Evolutionary conservation across 2,888 invertebrate genomes (phyloP).

Genomic region (Drosophila birchii): DNA sequence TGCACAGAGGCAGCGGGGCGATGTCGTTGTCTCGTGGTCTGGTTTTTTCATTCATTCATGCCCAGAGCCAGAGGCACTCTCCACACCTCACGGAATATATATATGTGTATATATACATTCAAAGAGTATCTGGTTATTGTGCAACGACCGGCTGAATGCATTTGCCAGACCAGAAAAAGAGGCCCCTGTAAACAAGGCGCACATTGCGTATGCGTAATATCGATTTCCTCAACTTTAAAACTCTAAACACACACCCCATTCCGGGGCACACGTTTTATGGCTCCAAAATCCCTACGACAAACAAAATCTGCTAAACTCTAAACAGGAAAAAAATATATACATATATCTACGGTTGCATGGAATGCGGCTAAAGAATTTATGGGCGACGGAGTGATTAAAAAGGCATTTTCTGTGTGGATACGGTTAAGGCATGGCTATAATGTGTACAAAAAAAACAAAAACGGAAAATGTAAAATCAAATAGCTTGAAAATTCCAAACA

Average conservation of each 20-base stretch:
- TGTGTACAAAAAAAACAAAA: slow-evolving; percentile 10
- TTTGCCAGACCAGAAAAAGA: slow-evolving; percentile 30
- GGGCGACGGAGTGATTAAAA: slow-evolving; percentile 40
- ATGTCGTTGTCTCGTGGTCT: slow-evolving; percentile 42
- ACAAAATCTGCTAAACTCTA: slow-evolving; percentile 30
- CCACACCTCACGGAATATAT: slow-evolving; percentile 2
- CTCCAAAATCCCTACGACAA: slow-evolving; percentile 26
- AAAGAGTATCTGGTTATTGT: slow-evolving; percentile 51
- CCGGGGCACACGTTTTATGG: not conserved
- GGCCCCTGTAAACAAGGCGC: slow-evolving; percentile 11
- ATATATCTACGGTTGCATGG: slow-evolving; percentile 5
- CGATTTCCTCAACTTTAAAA: slow-evolving; percentile 32
- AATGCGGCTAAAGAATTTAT: slow-evolving; percentile 32
- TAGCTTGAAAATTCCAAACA: slow-evolving; percentile 12
- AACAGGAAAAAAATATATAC: slow-evolving; percentile 3
- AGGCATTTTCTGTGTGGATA: slow-evolving; percentile 22
- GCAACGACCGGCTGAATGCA: slow-evolving; percentile 52
- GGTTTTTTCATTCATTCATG: slow-evolving; percentile 67
- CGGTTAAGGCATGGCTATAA: slow-evolving; percentile 1
- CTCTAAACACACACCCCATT: not conserved
- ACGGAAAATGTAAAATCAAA: slow-evolving; percentile 8
- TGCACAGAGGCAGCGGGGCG: slow-evolving; percentile 56
- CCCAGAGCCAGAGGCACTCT: slow-evolving; percentile 3
- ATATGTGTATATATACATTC: slow-evolving; percentile 24
- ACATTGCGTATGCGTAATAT: slow-evolving; percentile 51